phyloP scores from a whole-genome alignment of 2,113 vertebrate genomes.

The Mesoclemmys tuberculata region DNA sequence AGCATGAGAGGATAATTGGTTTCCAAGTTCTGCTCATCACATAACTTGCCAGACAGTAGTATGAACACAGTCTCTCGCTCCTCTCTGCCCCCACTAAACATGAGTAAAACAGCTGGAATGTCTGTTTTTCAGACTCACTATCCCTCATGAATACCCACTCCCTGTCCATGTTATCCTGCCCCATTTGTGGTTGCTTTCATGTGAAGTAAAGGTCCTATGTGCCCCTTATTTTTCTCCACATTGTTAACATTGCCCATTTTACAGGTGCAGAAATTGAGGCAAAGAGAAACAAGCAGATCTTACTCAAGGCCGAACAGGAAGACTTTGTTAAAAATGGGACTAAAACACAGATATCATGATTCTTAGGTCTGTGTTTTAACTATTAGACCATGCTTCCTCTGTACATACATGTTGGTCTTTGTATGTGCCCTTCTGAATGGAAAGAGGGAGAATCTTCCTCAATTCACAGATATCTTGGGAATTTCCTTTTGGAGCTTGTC shows the following conservation, averaged over 20 bases:
- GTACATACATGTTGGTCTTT: background rate
- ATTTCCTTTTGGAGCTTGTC: background rate
- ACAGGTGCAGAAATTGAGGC: background rate
- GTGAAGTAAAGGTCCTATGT: background rate
- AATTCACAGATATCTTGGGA: background rate
- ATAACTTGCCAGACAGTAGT: background rate
- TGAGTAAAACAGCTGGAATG: background rate
- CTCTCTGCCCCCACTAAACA: background rate
- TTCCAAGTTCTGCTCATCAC: background rate
- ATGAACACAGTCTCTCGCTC: background rate
- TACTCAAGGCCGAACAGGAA: background rate
- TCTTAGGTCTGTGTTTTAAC: background rate
- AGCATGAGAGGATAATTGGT: background rate
- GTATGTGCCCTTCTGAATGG: background rate
- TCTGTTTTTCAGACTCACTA: background rate
- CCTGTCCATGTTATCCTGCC: background rate
- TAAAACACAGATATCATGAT: background rate
- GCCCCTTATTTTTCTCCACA: background rate
- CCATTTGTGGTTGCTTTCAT: background rate
- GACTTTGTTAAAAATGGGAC: background rate
- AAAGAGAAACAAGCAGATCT: background rate
- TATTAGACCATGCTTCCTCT: background rate
- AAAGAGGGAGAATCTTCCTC: background rate
- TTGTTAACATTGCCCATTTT: no score
- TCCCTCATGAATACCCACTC: background rate